A percentile compares a stretch with the other conserved stretches of the same genome.
Evolutionary conservation across 2,113 vertebrate genomes (phyloP).

Genomic region (Colossoma macropomum): DNA sequence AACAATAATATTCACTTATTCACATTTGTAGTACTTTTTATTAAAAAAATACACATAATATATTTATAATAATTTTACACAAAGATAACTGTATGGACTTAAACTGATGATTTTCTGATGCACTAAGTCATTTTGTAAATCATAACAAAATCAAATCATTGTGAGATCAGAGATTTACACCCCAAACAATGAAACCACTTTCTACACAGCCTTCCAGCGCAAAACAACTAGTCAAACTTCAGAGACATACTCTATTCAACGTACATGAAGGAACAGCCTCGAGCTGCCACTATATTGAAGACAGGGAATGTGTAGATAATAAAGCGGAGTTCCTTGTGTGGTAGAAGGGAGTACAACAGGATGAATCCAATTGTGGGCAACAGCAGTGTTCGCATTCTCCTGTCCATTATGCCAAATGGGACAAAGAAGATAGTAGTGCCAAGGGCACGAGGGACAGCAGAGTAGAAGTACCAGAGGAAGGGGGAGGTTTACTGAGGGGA

Average conservation of each 20-base stretch:
- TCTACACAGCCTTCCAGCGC: neutral
- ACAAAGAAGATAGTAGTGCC: conserved; percentile 86
- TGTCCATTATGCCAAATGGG: conserved; percentile 85
- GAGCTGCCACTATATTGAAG: conserved; percentile 87
- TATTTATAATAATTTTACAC: too few species aligned
- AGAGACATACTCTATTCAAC: neutral
- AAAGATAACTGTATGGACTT: too few species aligned
- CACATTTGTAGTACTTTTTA: too few species aligned
- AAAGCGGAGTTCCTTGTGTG: conserved; percentile 96
- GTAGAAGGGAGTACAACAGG: conserved; percentile 89
- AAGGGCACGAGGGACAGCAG: conserved; percentile 89
- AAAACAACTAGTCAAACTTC: neutral
- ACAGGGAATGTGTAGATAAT: conserved; percentile 91
- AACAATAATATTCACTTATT: too few species aligned
- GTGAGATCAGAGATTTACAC: neutral
- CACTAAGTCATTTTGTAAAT: too few species aligned
- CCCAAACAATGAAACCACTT: neutral
- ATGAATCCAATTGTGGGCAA: conserved; percentile 85
- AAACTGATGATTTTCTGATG: too few species aligned
- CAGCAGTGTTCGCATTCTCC: conserved; percentile 78
- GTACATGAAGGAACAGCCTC: conserved; percentile 90
- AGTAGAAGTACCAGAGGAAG: conserved; percentile 96
- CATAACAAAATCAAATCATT: too few species aligned
- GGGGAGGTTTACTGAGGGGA: conserved; percentile 82
- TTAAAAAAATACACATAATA: too few species aligned